Evolutionary conservation across 2,113 vertebrate genomes (phyloP).

Genomic region (Crotalus horridus): DNA sequence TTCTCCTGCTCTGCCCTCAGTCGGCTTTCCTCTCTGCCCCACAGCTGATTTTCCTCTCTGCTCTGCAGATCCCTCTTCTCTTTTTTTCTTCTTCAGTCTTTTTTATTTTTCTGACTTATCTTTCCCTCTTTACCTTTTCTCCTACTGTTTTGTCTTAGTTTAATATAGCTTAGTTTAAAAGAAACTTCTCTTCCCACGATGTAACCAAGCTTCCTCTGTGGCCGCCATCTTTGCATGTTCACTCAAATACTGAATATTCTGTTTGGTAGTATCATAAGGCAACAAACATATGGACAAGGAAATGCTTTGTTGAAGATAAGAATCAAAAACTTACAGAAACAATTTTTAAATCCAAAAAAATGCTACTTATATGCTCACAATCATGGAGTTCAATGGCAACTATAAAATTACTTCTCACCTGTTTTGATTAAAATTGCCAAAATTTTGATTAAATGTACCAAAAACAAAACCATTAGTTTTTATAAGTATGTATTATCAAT

Average conservation of each 20-base stretch:
- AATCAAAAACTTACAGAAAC: neutral
- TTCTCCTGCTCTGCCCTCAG: too few relatives aligned
- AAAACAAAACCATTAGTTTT: neutral
- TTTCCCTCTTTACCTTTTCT: too few relatives aligned
- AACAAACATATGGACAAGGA: neutral
- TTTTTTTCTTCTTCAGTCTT: too few relatives aligned
- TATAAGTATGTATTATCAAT: neutral
- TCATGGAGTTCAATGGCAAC: neutral
- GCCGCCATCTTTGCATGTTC: too few relatives aligned
- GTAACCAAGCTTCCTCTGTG: too few relatives aligned
- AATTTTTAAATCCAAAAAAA: neutral
- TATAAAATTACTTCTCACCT: neutral
- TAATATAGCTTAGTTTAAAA: too few relatives aligned
- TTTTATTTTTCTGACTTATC: too few relatives aligned
- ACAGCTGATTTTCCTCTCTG: too few relatives aligned
- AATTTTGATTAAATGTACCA: neutral
- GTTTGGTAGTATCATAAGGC: neutral
- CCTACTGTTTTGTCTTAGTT: too few relatives aligned
- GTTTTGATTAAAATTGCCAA: neutral
- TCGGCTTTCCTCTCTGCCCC: too few relatives aligned
- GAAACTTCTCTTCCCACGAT: too few relatives aligned
- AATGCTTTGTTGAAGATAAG: neutral
- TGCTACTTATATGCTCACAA: neutral
- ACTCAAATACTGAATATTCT: neutral
- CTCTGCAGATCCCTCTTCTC: too few relatives aligned